phyloP scores from a whole-genome alignment of 2,888 invertebrate species.

The Drosophila atroscutellata region DNA sequence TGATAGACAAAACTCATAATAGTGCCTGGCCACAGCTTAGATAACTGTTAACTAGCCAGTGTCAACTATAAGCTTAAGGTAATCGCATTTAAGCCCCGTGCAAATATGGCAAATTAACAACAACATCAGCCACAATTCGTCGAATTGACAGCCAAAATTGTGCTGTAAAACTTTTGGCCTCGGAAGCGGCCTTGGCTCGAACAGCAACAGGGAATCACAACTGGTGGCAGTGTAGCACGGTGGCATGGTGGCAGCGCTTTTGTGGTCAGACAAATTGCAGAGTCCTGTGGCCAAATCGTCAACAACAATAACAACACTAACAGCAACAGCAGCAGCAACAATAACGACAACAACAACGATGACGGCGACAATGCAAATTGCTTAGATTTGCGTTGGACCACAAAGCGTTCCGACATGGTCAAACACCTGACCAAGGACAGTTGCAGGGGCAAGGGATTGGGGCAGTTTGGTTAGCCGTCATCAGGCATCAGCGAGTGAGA shows the following conservation, averaged over 20 bases:
- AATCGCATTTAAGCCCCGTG: background rate
- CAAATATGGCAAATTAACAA: conserved; percentile 40
- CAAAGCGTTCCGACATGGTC: conserved; percentile 58
- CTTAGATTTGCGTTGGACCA: conserved; percentile 76
- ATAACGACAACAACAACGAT: background rate
- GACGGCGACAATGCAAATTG: conserved; percentile 68
- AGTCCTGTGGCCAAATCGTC: conserved; percentile 54
- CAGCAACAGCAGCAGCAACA: conserved; percentile 37
- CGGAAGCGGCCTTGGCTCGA: background rate
- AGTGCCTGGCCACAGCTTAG: background rate
- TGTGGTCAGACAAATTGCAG: conserved; percentile 66
- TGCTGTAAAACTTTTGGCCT: conserved; percentile 21
- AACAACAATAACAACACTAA: conserved; percentile 36
- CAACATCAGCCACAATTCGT: conserved; percentile 28
- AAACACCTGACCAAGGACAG: conserved; percentile 48
- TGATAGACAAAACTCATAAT: background rate
- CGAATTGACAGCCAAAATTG: conserved; percentile 31
- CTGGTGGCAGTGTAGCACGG: background rate
- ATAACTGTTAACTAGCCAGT: background rate
- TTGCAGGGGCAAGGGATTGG: conserved; percentile 1
- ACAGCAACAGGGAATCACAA: conserved; percentile 1
- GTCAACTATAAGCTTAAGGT: conserved; percentile 1
- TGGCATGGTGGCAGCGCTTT: conserved; percentile 34
- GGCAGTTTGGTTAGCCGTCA: conserved; percentile 14
- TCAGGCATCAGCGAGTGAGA: conserved; percentile 34